These are phyloP conservation scores for Lepus townsendii DNA, from an alignment of 2,797 vertebrate species.

Conservation along the genomic window DNA sequence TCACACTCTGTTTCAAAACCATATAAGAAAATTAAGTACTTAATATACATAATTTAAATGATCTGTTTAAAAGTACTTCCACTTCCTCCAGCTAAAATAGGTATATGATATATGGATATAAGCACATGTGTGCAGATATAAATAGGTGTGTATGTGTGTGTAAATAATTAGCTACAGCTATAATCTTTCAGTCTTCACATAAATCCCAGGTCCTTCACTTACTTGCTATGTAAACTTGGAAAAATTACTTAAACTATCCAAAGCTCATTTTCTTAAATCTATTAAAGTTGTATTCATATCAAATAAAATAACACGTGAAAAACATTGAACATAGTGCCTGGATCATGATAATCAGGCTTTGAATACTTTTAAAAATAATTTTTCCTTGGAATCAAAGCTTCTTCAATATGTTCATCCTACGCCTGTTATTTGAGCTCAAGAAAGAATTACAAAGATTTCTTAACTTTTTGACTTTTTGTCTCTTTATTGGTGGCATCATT, in stretches of 20 bases:
- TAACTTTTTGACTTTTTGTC: background rate
- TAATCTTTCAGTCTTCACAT: background rate
- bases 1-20: slow-evolving; percentile 33
- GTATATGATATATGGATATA: background rate
- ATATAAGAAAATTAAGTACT: slow-evolving; percentile 16
- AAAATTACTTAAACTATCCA: background rate
- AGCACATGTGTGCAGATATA: background rate
- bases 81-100: slow-evolving; percentile 20
- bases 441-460: background rate
- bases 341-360: background rate
- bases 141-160: background rate
- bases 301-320: background rate
- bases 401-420: background rate
- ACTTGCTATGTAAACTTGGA: slow-evolving; percentile 12
- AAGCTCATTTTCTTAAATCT: background rate
- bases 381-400: background rate
- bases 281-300: background rate
- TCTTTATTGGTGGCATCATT: background rate
- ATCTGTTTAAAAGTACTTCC: background rate
- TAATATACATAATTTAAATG: background rate
- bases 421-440: background rate
- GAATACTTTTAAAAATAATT: background rate
- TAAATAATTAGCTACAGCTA: background rate
- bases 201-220: background rate
- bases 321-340: background rate